Base-by-base conservation (phyloP, 30 jellyfish, hydroid and myxozoan species). In the Hydractinia echinata region DNA sequence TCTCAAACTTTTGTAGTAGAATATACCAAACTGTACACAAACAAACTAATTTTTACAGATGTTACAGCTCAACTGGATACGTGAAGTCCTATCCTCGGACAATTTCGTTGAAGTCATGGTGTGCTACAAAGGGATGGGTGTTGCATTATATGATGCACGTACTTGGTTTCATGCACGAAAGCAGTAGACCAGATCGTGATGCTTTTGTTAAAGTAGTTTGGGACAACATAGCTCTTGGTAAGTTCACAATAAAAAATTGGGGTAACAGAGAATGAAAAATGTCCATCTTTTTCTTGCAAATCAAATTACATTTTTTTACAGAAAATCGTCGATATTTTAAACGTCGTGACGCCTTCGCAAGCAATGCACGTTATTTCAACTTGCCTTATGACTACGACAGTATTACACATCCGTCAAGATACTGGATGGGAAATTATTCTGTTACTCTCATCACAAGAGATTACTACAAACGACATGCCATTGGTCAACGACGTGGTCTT, bases 341-440 rank as follows among this genome's bases (percentile, higher is more conserved):
- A 64, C 62, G 85, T 39, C 76, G 62, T 74, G 73, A 83, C 30
- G 84, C 90, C 53, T 83, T 55, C 79, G 62, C 84, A 44, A n/a
- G 51, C 10, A 44, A n/a, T 13, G 90, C 77, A 10, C 61, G 66
- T 44, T 83, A 82, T 19, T 69, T 83, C 79, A 73, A 74, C 55
- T 77, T 83, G 0, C 90, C 90, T 4, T 83, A 83, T 74, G 90
- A 83, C 51, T 83, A 83, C 15, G 84, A 83, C 71, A 83, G 90
- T 67, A 83, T 83, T 51, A 83, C 83, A 11, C 90, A 83, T 56
- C 76, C 77, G 84, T 53, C 72, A 21, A 70, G 90, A 11, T 83
- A 82, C 84, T 83, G 77, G 80, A 51, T 70, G 66, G 90, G 90
- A 7, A 83, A 83, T 15, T 64, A 64, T 64, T 64, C 74, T 13